Base-by-base conservation (phyloP, 2,113 vertebrate genomes). In the Gymnogyps californianus region DNA sequence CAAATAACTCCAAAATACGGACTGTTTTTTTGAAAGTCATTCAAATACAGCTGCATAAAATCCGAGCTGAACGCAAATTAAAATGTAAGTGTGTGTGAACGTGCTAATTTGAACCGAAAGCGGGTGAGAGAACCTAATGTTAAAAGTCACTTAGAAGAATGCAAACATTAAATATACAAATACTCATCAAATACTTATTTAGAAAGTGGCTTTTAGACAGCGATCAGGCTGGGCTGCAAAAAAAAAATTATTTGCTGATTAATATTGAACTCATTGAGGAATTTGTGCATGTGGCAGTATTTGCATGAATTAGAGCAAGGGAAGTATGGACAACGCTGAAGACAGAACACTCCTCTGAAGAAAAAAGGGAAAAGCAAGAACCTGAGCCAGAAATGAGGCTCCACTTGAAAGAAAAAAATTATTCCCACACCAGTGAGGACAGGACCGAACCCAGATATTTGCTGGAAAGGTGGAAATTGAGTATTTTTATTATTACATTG, bases 161-260 rank as follows among this genome's bases (percentile, higher is more conserved):
- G 66, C 83, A 91, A 96, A 91, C 47, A 79, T 61, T 84, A 85
- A 82, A 94, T 69, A 93, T 29, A 96, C 74, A 97, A 93, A 94
- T 88, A 79, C 51, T 88, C 78, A 83, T 87, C 67, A 93, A 95
- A 93, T 78, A 80, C 93, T 88, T 91, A 69, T 36, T 95, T 71
- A 83, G 67, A 66, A 95, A 97, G 54, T 44, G 55, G 62, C 34
- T 80, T 91, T 80, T 61, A 93, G 54, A 72, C 40, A 89, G 65
- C 1, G 13, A 85, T 58, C 25, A 40, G 52, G 34, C 28, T 32
- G 25, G 28, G 46, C 74, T 72, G 34, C 8, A 74, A 93, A 76
- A 76, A 87, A 71, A 46, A 55, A 51, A 46, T 13, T 36, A 55
- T 72, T 94, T 82, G 42, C 81, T 74, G 58, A 66, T 96, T 87